Percentiles rank a stretch among this genome's conserved stretches.
These are phyloP conservation scores for Chionodraco myersi DNA, from an alignment of 2,113 vertebrate genomes.

Conservation along the genomic window DNA sequence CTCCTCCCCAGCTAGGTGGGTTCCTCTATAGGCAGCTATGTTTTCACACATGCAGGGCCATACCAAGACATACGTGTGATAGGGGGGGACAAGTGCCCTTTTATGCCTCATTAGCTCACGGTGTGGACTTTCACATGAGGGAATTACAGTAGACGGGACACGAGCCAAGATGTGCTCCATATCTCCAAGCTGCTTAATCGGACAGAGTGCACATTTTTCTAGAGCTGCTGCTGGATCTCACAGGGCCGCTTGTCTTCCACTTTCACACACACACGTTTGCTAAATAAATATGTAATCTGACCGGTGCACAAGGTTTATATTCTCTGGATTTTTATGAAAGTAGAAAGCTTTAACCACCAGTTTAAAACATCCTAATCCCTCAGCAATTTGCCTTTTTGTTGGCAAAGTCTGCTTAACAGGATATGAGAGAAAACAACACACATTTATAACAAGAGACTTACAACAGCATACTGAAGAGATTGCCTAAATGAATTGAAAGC, in stretches of 20 bases:
- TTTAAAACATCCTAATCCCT: conserved; percentile 44
- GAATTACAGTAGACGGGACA: conserved; percentile 58
- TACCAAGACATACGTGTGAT: conserved; percentile 27
- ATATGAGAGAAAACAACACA: neutral
- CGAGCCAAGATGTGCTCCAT: conserved; percentile 47
- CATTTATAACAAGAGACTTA: neutral
- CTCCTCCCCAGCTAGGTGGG: conserved; percentile 29
- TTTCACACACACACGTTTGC: neutral
- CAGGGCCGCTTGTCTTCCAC: conserved; percentile 13
- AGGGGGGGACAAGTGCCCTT: conserved; percentile 40
- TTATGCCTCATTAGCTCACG: conserved; percentile 69
- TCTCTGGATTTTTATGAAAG: conserved; percentile 15
- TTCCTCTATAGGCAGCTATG: conserved; percentile 17
- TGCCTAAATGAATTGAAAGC: conserved; percentile 5
- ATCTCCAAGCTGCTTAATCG: conserved; percentile 53
- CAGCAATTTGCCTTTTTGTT: conserved; percentile 45
- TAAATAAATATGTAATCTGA: conserved; percentile 43
- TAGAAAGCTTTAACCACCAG: neutral
- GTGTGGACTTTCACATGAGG: conserved; percentile 57
- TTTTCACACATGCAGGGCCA: conserved; percentile 18
- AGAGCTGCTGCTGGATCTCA: conserved; percentile 24
- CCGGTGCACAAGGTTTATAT: conserved; percentile 22
- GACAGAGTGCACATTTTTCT: conserved; percentile 45
- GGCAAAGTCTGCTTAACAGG: neutral
- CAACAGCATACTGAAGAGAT: conserved; percentile 19